phyloP scores from a whole-genome alignment of 2,797 vertebrate species.

The Peromyscus attwateri region DNA sequence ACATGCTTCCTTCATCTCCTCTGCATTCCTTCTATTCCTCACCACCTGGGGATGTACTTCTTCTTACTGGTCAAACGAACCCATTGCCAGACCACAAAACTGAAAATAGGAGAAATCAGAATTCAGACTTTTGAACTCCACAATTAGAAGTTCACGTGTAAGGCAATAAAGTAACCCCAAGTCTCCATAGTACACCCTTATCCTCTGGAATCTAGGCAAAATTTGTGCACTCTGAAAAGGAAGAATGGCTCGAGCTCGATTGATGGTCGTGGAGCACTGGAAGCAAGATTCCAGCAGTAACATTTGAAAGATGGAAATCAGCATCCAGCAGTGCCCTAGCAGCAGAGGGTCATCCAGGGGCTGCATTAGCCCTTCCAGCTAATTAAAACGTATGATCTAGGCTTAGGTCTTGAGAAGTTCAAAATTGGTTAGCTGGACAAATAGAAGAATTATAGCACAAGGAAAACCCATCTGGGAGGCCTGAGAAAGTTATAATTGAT shows the following conservation, averaged over 20 bases:
- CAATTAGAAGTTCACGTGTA: not conserved
- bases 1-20: not conserved
- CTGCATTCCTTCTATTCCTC: not conserved
- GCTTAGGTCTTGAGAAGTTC: not conserved
- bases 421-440: not conserved
- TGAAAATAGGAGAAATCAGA: not conserved
- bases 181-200: not conserved
- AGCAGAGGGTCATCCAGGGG: not conserved
- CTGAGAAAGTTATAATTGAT: not conserved
- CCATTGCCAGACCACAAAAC: not conserved
- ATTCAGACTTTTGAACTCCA: not conserved
- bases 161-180: not conserved
- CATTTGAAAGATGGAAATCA: not conserved
- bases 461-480: not conserved
- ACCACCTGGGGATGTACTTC: not conserved
- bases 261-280: not conserved
- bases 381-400: not conserved
- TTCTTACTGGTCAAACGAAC: not conserved
- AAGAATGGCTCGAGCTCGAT: not conserved
- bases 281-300: not conserved
- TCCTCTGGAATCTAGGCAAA: not conserved
- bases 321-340: not conserved
- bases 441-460: not conserved
- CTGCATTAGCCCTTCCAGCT: not conserved
- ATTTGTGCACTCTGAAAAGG: not conserved